phyloP scores from a whole-genome alignment of 2,797 vertebrate genomes.

The Microchirus variegatus region DNA sequence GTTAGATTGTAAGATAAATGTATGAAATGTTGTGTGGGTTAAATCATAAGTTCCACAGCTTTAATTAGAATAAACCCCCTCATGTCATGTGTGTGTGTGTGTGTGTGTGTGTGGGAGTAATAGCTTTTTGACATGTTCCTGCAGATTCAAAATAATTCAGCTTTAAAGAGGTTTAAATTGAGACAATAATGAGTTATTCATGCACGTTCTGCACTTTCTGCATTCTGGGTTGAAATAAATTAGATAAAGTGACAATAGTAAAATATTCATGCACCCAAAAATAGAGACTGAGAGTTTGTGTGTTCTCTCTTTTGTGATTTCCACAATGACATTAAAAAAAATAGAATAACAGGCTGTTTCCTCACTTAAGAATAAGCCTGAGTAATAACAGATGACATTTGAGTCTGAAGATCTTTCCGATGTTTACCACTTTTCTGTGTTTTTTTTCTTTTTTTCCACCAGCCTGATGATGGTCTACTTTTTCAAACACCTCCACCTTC shows the following conservation, averaged over 20 bases:
- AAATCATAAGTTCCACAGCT: no score
- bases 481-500: constrained; percentile 13
- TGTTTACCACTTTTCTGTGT: constrained; percentile 46
- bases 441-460: constrained; percentile 55
- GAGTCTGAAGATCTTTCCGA: constrained; percentile 54
- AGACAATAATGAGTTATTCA: no score
- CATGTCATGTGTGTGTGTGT: no score
- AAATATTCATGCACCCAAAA: constrained; percentile 4
- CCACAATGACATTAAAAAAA: constrained; percentile 65
- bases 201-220: no score
- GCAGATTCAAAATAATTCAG: no score
- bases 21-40: no score
- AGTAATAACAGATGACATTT: constrained; percentile 52
- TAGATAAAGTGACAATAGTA: background rate
- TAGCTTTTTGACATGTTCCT: no score
- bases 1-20: no score
- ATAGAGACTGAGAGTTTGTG: constrained; percentile 26
- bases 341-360: constrained; percentile 43
- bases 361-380: constrained; percentile 44
- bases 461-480: constrained; percentile 24
- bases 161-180: no score
- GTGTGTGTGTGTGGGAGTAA: no score
- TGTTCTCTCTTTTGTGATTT: constrained; percentile 41
- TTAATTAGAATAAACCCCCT: no score
- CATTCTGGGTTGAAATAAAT: no score